A percentile compares a stretch with the other conserved stretches of the same genome.
These are phyloP conservation scores for Eumerus sabulonum DNA, from an alignment of 2,888 invertebrate species.

Conservation along the genomic window DNA sequence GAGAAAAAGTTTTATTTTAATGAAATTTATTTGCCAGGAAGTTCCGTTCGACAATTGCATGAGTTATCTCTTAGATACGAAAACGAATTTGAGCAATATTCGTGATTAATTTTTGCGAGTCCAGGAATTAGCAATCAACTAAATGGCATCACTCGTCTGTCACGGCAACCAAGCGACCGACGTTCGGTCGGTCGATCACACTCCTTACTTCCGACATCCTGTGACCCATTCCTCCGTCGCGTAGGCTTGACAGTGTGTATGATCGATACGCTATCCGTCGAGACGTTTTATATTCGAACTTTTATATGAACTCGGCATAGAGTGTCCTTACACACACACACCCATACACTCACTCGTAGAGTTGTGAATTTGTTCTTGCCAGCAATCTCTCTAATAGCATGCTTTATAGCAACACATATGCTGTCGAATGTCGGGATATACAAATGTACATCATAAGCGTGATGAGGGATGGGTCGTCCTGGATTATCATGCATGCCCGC, in stretches of 20 bases:
- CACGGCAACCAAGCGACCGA: conserved; percentile 1
- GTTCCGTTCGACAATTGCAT: conserved; percentile 62
- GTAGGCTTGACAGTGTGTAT: too few relatives aligned
- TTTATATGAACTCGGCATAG: too few relatives aligned
- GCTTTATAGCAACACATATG: conserved; percentile 54
- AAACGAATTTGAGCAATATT: conserved; percentile 70
- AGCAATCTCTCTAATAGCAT: conserved; percentile 68
- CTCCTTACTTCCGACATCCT: conserved; percentile 28
- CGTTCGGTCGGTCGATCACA: conserved; percentile 29
- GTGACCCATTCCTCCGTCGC: neutral
- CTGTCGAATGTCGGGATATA: conserved; percentile 47
- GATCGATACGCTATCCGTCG: conserved; percentile 54
- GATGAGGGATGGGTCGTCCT: conserved; percentile 16
- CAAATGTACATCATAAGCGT: conserved; percentile 22
- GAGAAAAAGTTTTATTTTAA: conserved; percentile 45
- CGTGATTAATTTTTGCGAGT: conserved; percentile 72
- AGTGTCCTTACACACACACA: conserved; percentile 13
- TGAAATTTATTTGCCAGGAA: conserved; percentile 52
- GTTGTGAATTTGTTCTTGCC: conserved; percentile 57
- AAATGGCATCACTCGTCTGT: conserved; percentile 69
- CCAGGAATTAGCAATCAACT: conserved; percentile 72
- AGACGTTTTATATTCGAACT: conserved; percentile 33
- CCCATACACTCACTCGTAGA: conserved; percentile 23
- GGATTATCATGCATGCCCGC: conserved; percentile 32
- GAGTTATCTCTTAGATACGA: conserved; percentile 52